Base-by-base conservation (phyloP, 2,797 vertebrate genomes). In the Myotis myotis region DNA sequence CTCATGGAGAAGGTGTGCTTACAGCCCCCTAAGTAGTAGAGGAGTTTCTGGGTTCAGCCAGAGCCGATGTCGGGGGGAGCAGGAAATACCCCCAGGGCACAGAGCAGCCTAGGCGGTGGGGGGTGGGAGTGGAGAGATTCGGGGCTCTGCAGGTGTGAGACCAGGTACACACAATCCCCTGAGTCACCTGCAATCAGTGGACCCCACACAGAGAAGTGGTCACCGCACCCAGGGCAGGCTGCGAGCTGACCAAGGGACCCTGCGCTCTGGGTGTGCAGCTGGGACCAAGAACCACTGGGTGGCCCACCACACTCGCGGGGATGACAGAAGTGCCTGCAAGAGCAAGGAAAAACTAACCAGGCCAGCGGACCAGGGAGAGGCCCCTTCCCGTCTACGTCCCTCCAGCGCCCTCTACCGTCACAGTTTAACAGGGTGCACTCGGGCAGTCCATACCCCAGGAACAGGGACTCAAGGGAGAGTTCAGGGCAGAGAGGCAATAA, bases 361-460 rank as follows among this genome's bases (percentile, higher is more conserved):
- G n/a, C 0, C 13, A 0, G 51, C 6, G 2, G 4, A 23, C n/a
- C n/a, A 0, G 15, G 41, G 22, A 36, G n/a, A 13, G 28, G n/a
- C 28, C 62, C 79, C 38, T 53, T 78, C 25, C 44, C 2, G 1
- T 9, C 51, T 2, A 44, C n/a, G 89, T 94, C 94, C 80, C 91
- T 81, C 36, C 6, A 8, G 92, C 25, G 72, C 95, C 96, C 97
- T 96, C 97, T 97, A 82, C 89, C 75, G 94, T 11, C 70, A 4
- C 90, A 15, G n/a, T 4, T 4, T 15, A 30, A 11, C 25, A 41
- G 1, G 2, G 6, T 0, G 78, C 19, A 2, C 16, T 5, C 1
- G 1, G 36, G 33, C 51, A 8, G 25, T 2, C 60, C 49, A 1
- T 2, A 0, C 2, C 1, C 15, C 23, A 49, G 17, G 51, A 28